Percentiles rank a stretch among this genome's conserved stretches.
Conservation (phyloP, 2,113 vertebrate species). For the Columbina picui region DNA sequence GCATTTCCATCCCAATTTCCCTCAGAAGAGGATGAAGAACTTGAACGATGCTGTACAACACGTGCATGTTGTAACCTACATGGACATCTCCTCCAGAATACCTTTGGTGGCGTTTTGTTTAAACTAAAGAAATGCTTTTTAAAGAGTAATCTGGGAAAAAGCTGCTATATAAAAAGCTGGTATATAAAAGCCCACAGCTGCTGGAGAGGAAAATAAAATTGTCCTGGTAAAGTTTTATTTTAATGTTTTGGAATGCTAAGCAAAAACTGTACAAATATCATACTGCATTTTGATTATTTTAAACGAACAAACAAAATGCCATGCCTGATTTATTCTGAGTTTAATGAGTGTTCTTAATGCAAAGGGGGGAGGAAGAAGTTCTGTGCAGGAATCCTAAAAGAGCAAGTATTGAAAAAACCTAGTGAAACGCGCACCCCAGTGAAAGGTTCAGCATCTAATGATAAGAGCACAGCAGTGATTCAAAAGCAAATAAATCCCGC, state of each 20-base stretch:
- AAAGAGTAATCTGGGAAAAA: rapidly evolving
- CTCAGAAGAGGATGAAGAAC: neutral
- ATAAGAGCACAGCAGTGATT: slow-evolving; percentile 61
- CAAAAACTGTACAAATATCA: neutral
- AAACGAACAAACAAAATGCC: neutral
- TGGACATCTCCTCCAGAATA: neutral
- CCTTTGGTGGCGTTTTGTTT: neutral
- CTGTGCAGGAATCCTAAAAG: slow-evolving; percentile 36
- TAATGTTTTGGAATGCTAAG: neutral
- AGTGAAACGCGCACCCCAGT: slow-evolving; percentile 55
- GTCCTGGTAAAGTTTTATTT: neutral
- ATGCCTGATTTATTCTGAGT: neutral
- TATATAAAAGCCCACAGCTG: neutral
- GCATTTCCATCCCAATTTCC: neutral
- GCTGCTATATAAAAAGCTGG: neutral
- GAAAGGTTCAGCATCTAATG: slow-evolving; percentile 56
- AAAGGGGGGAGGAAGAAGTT: neutral
- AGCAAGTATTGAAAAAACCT: slow-evolving; percentile 10
- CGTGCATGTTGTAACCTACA: too few species aligned
- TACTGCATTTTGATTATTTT: neutral
- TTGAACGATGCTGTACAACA: neutral
- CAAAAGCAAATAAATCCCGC: slow-evolving; percentile 66
- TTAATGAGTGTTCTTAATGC: neutral
- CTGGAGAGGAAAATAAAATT: neutral
- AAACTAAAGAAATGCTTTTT: neutral